phyloP scores from a whole-genome alignment of 1,140 invertebrate genomes.

The Cardiocondyla obscurior region DNA sequence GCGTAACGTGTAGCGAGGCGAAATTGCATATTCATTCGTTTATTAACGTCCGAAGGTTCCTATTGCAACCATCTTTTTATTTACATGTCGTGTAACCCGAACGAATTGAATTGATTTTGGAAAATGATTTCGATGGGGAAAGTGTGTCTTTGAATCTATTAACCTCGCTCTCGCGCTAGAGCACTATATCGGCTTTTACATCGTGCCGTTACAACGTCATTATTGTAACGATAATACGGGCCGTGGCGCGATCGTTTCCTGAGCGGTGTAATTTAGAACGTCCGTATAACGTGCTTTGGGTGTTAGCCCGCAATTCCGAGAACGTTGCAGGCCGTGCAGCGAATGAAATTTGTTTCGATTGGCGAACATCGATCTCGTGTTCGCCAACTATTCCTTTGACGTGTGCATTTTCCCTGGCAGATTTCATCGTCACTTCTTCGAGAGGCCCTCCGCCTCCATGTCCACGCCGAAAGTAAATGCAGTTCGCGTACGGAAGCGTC shows the following conservation, averaged over 20 bases:
- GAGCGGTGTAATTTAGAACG: constrained; percentile 28
- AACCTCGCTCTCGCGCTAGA: neutral
- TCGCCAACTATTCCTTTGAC: constrained; percentile 60
- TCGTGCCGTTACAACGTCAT: constrained; percentile 10
- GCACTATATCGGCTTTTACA: neutral
- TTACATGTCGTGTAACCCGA: neutral
- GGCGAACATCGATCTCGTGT: constrained; percentile 22
- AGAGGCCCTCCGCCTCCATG: constrained; percentile 47
- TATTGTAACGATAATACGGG: constrained; percentile 47
- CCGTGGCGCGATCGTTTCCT: constrained; percentile 17
- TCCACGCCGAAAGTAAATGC: constrained; percentile 44
- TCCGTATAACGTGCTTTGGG: constrained; percentile 40
- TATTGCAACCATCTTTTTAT: constrained; percentile 1
- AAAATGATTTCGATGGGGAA: neutral
- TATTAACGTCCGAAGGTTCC: neutral
- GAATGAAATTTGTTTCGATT: constrained; percentile 53
- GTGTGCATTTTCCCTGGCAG: constrained; percentile 42
- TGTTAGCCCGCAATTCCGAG: constrained; percentile 24
- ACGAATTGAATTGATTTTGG: neutral
- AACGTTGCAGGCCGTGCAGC: constrained; percentile 6
- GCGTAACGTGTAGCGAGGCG: neutral
- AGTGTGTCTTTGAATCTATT: neutral
- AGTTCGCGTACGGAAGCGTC: constrained; percentile 59
- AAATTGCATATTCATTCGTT: constrained; percentile 48
- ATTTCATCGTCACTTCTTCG: constrained; percentile 57